Base-by-base conservation (phyloP, 2,888 invertebrate species). In the Carterocephalus palaemon region DNA sequence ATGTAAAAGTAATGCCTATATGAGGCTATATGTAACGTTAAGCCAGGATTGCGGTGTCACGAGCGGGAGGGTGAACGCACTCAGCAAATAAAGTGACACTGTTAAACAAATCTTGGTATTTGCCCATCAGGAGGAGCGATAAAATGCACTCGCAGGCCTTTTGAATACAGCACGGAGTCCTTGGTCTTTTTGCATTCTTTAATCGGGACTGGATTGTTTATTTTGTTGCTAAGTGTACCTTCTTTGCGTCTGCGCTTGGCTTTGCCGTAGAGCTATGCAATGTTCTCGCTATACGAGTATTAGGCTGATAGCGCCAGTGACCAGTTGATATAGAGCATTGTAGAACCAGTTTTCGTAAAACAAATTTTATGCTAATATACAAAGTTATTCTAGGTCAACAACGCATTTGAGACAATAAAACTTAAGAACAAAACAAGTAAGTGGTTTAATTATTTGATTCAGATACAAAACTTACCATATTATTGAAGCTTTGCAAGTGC, bases 51-150 rank as follows among this genome's bases (percentile, higher is more conserved):
- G 46, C 39, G 42, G 37, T 51, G 82, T 82, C 80, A 81, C 80
- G 36, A 36, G 80, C 67, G 69, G 45, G 46, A 49, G 72, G 82
- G 78, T 83, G 74, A 84, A 81, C 57, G 83, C 62, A 67, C 83
- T 76, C 53, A 29, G 67, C 69, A 74, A 78, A 79, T 70, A 70
- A 67, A 65, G 57, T 60, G 59, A 52, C 64, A 57, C 65, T 62
- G 70, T 69, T 70, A 62, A 69, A 71, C 63, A 70, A 70, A 73
- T 72, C 66, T 63, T 49, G 49, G 46, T 59, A 58, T 64, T 55
- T 59, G 56, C 54, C 52, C 48, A 48, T 52, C 34, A 23, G 46
- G 39, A 50, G 36, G 38, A 38, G 26, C 32, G 37, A 38, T 46
- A 46, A 46, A 46, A 38, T 46, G 46, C 46, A 38, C 38, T 46